phyloP scores from a whole-genome alignment of 2,888 invertebrate genomes.

The Deladenus siricidicola region DNA sequence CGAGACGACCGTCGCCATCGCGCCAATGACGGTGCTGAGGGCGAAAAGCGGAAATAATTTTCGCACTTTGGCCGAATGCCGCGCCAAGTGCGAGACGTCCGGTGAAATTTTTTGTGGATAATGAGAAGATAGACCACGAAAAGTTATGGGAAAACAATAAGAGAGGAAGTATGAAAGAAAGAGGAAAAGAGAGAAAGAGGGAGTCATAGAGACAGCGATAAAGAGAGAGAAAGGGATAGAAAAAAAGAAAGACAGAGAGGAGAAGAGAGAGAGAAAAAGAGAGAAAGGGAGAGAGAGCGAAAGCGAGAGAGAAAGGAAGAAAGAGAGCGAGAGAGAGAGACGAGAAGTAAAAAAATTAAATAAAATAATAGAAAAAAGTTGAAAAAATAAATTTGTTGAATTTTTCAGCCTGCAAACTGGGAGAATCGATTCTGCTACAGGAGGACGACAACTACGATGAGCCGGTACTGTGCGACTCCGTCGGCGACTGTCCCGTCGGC shows the following conservation, averaged over 20 bases:
- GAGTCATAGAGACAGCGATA: too few relatives aligned
- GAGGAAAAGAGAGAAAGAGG: too few relatives aligned
- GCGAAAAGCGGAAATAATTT: conserved; percentile 16
- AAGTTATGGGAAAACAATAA: neutral
- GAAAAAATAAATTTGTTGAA: neutral
- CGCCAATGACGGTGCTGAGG: neutral
- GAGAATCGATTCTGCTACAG: conserved; percentile 23
- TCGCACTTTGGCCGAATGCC: conserved; percentile 21
- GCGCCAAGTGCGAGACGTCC: conserved; percentile 27
- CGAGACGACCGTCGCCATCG: conserved; percentile 2
- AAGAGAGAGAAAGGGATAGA: too few relatives aligned
- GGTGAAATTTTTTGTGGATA: conserved; percentile 10
- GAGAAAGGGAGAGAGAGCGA: neutral
- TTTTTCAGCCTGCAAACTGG: conserved; percentile 22
- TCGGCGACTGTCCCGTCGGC: conserved; percentile 19
- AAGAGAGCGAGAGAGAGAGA: too few relatives aligned
- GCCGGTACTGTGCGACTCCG: conserved; percentile 18
- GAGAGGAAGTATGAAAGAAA: too few relatives aligned
- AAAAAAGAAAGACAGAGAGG: too few relatives aligned
- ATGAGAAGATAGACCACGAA: neutral
- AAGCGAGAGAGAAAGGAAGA: too few relatives aligned
- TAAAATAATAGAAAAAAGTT: too few relatives aligned
- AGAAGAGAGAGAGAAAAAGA: too few relatives aligned
- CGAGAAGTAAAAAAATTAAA: neutral
- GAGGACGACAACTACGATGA: conserved; percentile 16